These are phyloP conservation scores for Prinia subflava DNA, from an alignment of 2,113 vertebrate genomes.

Conservation along the genomic window DNA sequence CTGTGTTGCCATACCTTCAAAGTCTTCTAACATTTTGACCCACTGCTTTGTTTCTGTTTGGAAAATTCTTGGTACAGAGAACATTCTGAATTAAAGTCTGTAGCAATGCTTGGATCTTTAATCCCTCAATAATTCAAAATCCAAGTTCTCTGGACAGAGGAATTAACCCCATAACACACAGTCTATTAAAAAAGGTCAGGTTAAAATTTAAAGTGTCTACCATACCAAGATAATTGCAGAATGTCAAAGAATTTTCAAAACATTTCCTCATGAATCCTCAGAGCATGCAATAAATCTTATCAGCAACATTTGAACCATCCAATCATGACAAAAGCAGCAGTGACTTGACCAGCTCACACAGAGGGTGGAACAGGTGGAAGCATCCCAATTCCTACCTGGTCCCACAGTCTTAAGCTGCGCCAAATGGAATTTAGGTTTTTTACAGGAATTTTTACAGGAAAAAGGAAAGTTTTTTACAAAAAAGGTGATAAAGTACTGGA, in stretches of 20 bases:
- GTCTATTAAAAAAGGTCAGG: neutral
- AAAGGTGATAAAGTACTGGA: neutral
- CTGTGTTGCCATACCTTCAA: neutral
- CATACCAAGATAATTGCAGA: neutral
- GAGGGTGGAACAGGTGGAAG: neutral
- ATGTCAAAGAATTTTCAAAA: neutral
- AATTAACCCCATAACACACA: neutral
- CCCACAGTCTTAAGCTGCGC: neutral
- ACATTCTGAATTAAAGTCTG: neutral
- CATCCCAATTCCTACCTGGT: neutral
- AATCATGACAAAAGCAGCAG: neutral
- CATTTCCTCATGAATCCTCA: neutral
- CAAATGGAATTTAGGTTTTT: too few species aligned
- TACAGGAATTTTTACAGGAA: too few species aligned
- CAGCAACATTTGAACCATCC: neutral
- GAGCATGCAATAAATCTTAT: neutral
- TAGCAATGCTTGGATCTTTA: neutral
- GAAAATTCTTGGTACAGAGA: neutral
- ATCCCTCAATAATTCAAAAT: neutral
- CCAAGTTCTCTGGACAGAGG: neutral
- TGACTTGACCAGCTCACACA: neutral
- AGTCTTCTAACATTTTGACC: neutral
- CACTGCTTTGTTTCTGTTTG: neutral
- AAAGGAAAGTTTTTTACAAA: neutral
- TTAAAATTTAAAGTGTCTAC: neutral